Conservation (phyloP, 2,797 vertebrate species). For the Microcaecilia unicolor region DNA sequence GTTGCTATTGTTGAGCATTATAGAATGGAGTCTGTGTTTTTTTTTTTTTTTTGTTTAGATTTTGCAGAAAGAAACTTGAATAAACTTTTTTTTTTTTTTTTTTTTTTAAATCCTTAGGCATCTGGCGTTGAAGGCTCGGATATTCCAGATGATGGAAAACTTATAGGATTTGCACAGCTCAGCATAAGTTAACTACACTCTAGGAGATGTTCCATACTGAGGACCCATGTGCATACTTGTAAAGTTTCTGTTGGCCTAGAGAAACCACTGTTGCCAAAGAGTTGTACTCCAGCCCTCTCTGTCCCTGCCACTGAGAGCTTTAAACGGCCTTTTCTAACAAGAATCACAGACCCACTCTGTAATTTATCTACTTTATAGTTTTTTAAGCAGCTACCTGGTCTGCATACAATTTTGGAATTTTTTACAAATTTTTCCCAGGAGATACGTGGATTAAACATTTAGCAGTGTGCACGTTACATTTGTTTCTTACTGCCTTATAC, state of each 20-base stretch:
- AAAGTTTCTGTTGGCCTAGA: conserved; percentile 68
- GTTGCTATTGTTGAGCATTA: no score
- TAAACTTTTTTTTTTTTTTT: conserved; percentile 35
- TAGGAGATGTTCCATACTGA: conserved; percentile 36
- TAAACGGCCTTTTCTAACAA: conserved; percentile 48
- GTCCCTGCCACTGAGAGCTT: conserved; percentile 56
- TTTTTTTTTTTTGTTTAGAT: no score
- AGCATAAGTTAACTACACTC: conserved; percentile 79
- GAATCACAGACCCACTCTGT: conserved; percentile 27
- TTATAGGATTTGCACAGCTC: conserved; percentile 93
- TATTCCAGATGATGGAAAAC: conserved; percentile 87
- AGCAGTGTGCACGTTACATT: no score
- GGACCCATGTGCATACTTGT: conserved; percentile 40
- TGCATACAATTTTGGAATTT: no score
- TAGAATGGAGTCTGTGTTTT: no score
- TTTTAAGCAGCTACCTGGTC: no score
- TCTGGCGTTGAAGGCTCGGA: conserved; percentile 86
- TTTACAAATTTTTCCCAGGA: no score
- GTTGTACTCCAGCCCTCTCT: conserved; percentile 67
- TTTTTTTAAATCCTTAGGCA: conserved; percentile 58
- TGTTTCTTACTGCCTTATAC: conserved; percentile 76
- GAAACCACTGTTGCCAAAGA: conserved; percentile 90
- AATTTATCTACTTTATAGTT: conserved; percentile 31
- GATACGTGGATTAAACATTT: no score
- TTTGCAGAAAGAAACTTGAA: no score